These are phyloP conservation scores for Sminthurides aquaticus DNA, from an alignment of 2,888 invertebrate species.

Conservation along the genomic window DNA sequence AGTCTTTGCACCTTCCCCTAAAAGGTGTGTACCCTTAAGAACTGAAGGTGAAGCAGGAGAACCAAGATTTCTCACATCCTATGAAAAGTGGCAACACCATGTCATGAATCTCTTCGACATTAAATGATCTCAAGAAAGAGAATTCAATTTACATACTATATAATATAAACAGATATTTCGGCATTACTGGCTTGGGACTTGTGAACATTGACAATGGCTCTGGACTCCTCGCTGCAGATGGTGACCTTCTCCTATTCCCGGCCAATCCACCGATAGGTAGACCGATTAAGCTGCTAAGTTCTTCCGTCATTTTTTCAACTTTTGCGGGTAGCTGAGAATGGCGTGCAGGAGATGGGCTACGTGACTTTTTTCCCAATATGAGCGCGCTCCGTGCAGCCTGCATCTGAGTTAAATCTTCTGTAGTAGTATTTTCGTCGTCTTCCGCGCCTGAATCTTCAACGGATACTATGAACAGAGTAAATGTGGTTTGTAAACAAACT, in stretches of 20 bases:
- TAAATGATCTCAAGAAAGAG: neutral
- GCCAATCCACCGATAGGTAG: conserved; percentile 19
- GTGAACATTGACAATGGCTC: conserved; percentile 17
- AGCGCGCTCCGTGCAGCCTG: neutral
- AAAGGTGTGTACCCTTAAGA: neutral
- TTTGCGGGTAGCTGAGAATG: conserved; percentile 13
- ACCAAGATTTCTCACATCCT: neutral
- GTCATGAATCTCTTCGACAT: no score
- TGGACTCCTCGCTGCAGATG: conserved; percentile 14
- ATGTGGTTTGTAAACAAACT: no score
- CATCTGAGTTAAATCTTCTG: neutral
- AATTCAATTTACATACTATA: neutral
- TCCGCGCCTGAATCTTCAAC: no score
- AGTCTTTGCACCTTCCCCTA: conserved; percentile 18
- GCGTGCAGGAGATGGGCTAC: conserved; percentile 11
- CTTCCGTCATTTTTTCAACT: conserved; percentile 38
- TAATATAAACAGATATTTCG: neutral
- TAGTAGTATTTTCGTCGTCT: no score
- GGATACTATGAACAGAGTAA: no score
- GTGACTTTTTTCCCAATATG: conserved; percentile 10
- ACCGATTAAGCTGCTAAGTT: conserved; percentile 40
- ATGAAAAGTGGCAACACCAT: no score
- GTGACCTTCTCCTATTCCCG: conserved; percentile 10
- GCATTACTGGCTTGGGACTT: conserved; percentile 10
- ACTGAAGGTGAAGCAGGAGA: neutral